Conservation (phyloP, 2,888 invertebrate genomes). For the Silvanus unidentatus region DNA sequence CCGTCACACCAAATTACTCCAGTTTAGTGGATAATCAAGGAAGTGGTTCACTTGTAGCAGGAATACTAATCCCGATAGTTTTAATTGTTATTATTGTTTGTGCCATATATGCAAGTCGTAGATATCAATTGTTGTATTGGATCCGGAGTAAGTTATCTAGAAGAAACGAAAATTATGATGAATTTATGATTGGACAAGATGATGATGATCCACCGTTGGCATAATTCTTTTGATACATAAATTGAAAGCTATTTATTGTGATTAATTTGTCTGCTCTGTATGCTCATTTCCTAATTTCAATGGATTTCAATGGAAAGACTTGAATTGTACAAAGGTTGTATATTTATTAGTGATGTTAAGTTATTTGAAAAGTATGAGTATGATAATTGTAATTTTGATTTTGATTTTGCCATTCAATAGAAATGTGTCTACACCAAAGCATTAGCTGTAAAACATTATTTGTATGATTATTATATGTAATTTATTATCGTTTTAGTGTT, state of each 20-base stretch:
- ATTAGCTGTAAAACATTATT: too few relatives aligned
- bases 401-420: too few relatives aligned
- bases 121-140: constrained; percentile 38
- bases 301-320: constrained; percentile 1
- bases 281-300: neutral
- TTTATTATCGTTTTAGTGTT: too few relatives aligned
- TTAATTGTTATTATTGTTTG: constrained; percentile 41
- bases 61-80: constrained; percentile 38
- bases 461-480: too few relatives aligned
- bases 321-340: constrained; percentile 5
- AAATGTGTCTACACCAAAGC: too few relatives aligned
- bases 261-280: neutral
- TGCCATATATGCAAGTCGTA: constrained; percentile 37
- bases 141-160: constrained; percentile 38
- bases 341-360: constrained; percentile 2
- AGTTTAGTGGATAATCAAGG: constrained; percentile 33
- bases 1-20: constrained; percentile 29
- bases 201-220: constrained; percentile 41
- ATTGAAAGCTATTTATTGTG: neutral
- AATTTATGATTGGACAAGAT: constrained; percentile 46
- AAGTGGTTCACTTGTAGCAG: constrained; percentile 36
- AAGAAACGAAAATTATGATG: constrained; percentile 43
- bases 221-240: constrained; percentile 15
- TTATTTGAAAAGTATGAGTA: too few relatives aligned
- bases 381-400: too few relatives aligned